Evolutionary conservation across 2,888 invertebrate genomes (phyloP).

Genomic region (Neoitamus cyanurus): DNA sequence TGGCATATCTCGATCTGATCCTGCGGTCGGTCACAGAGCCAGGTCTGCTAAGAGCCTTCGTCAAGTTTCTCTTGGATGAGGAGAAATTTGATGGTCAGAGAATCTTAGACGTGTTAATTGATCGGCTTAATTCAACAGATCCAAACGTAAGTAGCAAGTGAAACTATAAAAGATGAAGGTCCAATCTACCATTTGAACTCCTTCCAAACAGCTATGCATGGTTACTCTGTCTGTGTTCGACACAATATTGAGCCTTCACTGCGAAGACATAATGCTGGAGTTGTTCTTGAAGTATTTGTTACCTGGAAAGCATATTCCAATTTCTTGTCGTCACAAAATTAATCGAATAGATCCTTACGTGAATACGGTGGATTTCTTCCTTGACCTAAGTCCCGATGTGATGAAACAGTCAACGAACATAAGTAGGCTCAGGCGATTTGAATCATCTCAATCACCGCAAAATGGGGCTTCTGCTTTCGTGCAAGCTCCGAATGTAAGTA

Average conservation of each 20-base stretch:
- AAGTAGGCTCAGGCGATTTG: conserved; percentile 32
- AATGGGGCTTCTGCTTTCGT: conserved; percentile 54
- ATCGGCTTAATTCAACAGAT: conserved; percentile 78
- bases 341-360: conserved; percentile 79
- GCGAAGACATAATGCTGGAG: conserved; percentile 96
- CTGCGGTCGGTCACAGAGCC: conserved; percentile 88
- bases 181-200: neutral
- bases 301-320: conserved; percentile 79
- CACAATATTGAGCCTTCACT: conserved; percentile 89
- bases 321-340: conserved; percentile 79
- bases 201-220: conserved; percentile 75
- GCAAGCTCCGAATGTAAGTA: conserved; percentile 63
- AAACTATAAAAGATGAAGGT: neutral
- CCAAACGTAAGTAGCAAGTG: conserved; percentile 72
- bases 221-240: conserved; percentile 92
- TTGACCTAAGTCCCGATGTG: conserved; percentile 76
- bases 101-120: conserved; percentile 84
- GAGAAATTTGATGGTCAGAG: conserved; percentile 86
- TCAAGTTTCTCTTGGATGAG: conserved; percentile 84
- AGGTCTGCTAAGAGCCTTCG: conserved; percentile 82
- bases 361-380: conserved; percentile 79
- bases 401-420: conserved; percentile 60
- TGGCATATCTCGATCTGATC: conserved; percentile 92
- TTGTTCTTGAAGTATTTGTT: conserved; percentile 86
- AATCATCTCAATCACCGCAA: neutral